Evolutionary conservation across 2,888 invertebrate species (phyloP).

Genomic region (Neoaliturus tenellus): DNA sequence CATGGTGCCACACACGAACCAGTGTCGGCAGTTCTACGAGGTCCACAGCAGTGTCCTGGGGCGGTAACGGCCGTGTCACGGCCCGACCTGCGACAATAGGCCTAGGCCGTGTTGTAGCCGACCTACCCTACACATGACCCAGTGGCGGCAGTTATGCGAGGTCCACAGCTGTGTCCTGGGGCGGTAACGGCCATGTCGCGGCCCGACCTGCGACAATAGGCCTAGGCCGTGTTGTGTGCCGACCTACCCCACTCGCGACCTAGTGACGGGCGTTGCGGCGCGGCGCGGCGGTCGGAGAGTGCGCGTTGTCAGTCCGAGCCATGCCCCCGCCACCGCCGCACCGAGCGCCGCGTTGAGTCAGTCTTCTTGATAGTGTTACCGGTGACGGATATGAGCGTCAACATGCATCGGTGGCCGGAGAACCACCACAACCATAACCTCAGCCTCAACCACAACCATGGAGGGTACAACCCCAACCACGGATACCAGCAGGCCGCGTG

Average conservation of each 20-base stretch:
- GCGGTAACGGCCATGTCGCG: too few relatives aligned
- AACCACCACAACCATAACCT: not conserved
- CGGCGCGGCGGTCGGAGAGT: not conserved
- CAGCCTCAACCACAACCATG: too few relatives aligned
- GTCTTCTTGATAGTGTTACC: not conserved
- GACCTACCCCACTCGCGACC: too few relatives aligned
- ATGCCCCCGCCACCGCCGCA: slow-evolving; percentile 19
- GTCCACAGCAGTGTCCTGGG: too few relatives aligned
- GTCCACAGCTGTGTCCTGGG: too few relatives aligned
- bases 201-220: not conserved
- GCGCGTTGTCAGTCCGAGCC: not conserved
- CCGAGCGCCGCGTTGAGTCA: not conserved
- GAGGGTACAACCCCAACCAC: not conserved
- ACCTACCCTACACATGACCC: too few relatives aligned
- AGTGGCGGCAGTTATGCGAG: too few relatives aligned
- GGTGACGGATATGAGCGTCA: slow-evolving; percentile 36
- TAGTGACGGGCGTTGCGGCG: not conserved
- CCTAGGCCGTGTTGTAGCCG: not conserved
- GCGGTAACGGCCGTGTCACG: too few relatives aligned
- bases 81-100: not conserved
- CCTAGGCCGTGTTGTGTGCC: not conserved
- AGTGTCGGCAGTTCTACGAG: too few relatives aligned
- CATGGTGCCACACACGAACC: too few relatives aligned
- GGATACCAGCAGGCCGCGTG: not conserved
- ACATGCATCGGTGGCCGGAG: slow-evolving; percentile 33